Percentiles rank a stretch among this genome's conserved stretches.
phyloP scores from a whole-genome alignment of 2,888 invertebrate genomes.

The Pseudococcus jackbeardsleyi region DNA sequence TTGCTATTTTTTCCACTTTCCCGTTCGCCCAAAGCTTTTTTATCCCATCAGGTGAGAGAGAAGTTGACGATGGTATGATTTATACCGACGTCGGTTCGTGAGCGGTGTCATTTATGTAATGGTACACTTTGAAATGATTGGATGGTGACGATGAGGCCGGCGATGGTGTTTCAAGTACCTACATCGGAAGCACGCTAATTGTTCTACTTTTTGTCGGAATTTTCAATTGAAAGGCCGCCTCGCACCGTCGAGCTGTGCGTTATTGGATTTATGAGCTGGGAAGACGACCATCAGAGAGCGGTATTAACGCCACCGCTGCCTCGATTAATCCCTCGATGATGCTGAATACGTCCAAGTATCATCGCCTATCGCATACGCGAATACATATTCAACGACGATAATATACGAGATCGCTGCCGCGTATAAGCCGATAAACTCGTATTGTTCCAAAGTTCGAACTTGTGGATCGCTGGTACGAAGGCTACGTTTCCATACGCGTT shows the following conservation, averaged over 20 bases:
- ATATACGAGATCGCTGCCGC: not conserved
- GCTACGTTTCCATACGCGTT: not conserved
- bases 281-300: not conserved
- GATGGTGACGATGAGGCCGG: not conserved
- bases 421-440: conserved; percentile 32
- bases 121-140: not conserved
- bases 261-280: not conserved
- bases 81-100: not conserved
- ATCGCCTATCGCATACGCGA: not conserved
- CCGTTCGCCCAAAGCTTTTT: not conserved
- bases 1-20: not conserved
- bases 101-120: not conserved
- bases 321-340: not conserved
- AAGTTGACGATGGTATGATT: conserved; percentile 1
- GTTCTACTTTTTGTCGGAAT: not conserved
- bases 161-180: not conserved
- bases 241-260: too few relatives aligned
- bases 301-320: not conserved
- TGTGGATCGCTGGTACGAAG: not conserved
- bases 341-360: not conserved
- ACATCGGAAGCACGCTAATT: conserved; percentile 5
- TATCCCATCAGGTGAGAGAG: not conserved
- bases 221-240: not conserved
- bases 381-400: not conserved
- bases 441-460: conserved; percentile 20